Percentiles rank a stretch among this genome's conserved stretches.
Evolutionary conservation across 2,888 invertebrate species (phyloP).

Genomic region (Tenthredo livida): DNA sequence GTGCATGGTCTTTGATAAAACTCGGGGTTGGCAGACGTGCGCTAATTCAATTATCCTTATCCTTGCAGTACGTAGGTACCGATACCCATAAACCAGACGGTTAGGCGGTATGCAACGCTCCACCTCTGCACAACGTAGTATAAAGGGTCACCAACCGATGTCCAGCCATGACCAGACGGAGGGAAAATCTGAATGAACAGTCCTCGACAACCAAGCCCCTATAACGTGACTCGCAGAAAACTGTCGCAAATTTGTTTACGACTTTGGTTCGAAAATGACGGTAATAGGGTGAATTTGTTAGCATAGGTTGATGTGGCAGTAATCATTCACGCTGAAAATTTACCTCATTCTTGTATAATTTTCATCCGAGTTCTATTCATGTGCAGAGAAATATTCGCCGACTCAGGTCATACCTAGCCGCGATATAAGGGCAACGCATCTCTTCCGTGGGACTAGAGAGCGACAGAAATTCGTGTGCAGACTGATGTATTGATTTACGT

Average conservation of each 20-base stretch:
- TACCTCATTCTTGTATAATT: constrained; percentile 16
- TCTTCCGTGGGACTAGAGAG: not conserved
- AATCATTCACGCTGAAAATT: not conserved
- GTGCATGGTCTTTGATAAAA: constrained; percentile 29
- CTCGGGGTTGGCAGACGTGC: constrained; percentile 18
- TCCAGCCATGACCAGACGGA: not conserved
- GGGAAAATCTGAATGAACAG: not conserved
- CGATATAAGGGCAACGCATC: constrained; percentile 11
- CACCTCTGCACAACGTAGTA: not conserved
- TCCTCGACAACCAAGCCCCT: not conserved
- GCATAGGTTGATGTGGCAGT: not conserved
- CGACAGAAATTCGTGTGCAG: not conserved
- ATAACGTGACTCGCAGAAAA: not conserved
- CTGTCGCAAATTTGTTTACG: constrained; percentile 26
- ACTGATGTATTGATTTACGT: constrained; percentile 41
- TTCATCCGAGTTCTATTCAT: constrained; percentile 32
- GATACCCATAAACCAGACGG: constrained; percentile 1
- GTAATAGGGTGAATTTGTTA: not conserved
- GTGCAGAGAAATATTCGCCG: not conserved
- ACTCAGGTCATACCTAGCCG: not conserved
- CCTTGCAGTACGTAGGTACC: not conserved
- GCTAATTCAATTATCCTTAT: constrained; percentile 34
- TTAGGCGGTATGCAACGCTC: not conserved
- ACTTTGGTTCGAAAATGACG: constrained; percentile 16
- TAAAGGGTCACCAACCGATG: not conserved